Base-by-base conservation (phyloP, 2,888 invertebrate species). In the Eupithecia pulchellata region DNA sequence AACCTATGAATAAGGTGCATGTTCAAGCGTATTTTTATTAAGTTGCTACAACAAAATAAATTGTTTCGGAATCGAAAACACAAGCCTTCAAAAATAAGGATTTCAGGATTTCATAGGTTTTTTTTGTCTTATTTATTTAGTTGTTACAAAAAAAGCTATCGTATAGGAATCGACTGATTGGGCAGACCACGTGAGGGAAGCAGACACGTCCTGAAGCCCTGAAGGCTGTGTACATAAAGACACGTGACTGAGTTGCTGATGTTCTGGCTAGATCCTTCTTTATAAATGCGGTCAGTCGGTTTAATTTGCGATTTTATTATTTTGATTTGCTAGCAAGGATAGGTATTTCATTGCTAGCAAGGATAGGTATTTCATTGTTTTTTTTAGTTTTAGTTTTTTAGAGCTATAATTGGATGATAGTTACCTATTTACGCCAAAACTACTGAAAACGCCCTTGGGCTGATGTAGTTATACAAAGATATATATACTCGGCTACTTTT, bases 221-320 rank as follows among this genome's bases (percentile, higher is more conserved):
- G 61, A 62, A 64, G 65, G 65, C 68, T 14, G 13, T 57, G 58
- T 58, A 58, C 68, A 65, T 68, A 52, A 17, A 66, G 58, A 73
- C 58, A 20, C 76, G 73, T 76, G 76, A 75, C 76, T 42, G 39
- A 55, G 64, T 66, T 78, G 29, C 70, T 61, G 58, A 73, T 72
- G 36, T 14, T 27, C 57, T 27, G 6, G 27, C 57, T 27, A 14
- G 27, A 57, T 27, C 27, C 36, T 61, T 62, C 64, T 47, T 52
- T 65, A 64, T 60, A 69, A 64, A 69, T 57, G 64, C 63, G 57
- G 63, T 68, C 63, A 57, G 17, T 30, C 42, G 29, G 27, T 68
- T 68, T 42, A 39, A 55, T 68, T 57, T 52, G 55, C 29, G 30
- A 29, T 63, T 61, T 61, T 52, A 57, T 57, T 57, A 27, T 57